Conservation (phyloP, 1,140 invertebrate genomes). For the Cydia strobilella region DNA sequence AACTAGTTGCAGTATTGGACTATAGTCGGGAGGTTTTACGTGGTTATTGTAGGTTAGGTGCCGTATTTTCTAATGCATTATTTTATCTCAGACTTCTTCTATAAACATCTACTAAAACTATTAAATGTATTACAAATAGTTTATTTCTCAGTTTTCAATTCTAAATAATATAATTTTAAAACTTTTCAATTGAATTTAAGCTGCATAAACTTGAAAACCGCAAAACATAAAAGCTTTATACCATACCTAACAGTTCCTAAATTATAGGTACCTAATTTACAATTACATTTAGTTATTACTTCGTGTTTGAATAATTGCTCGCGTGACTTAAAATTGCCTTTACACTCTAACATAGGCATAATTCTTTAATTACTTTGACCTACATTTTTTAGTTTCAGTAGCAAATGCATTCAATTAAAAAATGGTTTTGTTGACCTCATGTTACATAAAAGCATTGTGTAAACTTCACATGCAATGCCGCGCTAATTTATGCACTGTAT, state of each 20-base stretch:
- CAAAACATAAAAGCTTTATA: neutral
- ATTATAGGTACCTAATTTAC: conserved; percentile 12
- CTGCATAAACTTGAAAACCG: neutral
- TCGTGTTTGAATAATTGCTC: conserved; percentile 17
- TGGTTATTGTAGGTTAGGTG: no score
- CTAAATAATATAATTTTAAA: no score
- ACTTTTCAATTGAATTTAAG: neutral
- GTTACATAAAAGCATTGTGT: neutral
- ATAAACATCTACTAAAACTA: no score
- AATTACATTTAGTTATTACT: conserved; percentile 31
- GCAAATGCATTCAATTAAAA: conserved; percentile 7
- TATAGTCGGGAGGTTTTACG: no score
- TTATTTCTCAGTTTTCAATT: no score
- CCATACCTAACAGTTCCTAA: neutral
- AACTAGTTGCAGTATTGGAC: no score
- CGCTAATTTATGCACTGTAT: neutral
- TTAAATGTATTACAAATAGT: no score
- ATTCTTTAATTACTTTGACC: conserved; percentile 28
- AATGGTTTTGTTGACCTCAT: neutral
- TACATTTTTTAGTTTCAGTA: neutral
- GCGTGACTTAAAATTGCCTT: conserved; percentile 25
- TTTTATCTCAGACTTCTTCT: no score
- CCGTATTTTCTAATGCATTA: no score
- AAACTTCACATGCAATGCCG: conserved; percentile 1
- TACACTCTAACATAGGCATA: conserved; percentile 7